Base-by-base conservation (phyloP, 2,797 vertebrate genomes). In the Siniperca undulata region DNA sequence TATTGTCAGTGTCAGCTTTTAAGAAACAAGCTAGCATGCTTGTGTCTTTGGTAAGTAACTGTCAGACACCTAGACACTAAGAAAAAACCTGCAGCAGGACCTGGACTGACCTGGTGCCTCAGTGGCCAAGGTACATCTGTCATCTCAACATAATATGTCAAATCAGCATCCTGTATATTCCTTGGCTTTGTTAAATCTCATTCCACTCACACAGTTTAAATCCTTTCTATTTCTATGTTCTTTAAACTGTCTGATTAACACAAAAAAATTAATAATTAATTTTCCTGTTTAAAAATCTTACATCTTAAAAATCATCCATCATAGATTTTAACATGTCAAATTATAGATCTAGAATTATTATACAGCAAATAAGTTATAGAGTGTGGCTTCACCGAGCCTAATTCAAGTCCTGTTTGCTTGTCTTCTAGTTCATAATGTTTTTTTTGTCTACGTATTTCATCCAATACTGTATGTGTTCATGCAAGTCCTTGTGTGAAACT, bases 151-250 rank as follows among this genome's bases (percentile, higher is more conserved):
- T 59, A 19, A 38, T 52, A 19, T 56, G 46, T 70, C 80, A 60
- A 27, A 66, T 83, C 68, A 53, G n/a, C 68, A 55, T 83, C 19
- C 56, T 72, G 55, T 74, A 0, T 46, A 7, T 22, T n/a, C 44
- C 20, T 22, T 60, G 34, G 14, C 60, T 65, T 81, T 73, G 44
- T 42, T 78, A 20, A 66, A 67, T 7, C 56, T 40, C 52, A n/a
- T 67, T 62, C n/a, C 46, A 17, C 22, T 72, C 60, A 20, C 17
- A 46, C 24, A 24, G 34, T 40, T 75, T 64, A 20, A 36, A 14
- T 19, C 1, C 1, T 1, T 20, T 70, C 11, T 40, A 34, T 56
- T 59, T 50, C 0, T 19, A 10, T 24, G 12, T 66, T 17, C 38
- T 66, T 44, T 62, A 22, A 24, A 22, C 3, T 30, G 34, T 16